Percentiles rank a stretch among this genome's conserved stretches.
phyloP scores from a whole-genome alignment of 2,888 invertebrate genomes.

The Neelides folsomi region DNA sequence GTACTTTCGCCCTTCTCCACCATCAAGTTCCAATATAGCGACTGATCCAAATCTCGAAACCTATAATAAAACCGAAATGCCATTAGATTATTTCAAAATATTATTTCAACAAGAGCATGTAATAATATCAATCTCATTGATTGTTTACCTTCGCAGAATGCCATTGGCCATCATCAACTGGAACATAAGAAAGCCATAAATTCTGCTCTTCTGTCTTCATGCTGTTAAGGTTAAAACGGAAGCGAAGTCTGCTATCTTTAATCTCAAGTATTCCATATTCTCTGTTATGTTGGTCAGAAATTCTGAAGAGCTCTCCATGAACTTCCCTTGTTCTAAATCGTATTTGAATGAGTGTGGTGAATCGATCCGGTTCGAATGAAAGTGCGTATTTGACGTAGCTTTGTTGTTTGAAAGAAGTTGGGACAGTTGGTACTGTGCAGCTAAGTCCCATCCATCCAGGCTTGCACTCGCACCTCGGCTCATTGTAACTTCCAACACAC shows the following conservation, averaged over 20 bases:
- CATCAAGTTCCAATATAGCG: conserved; percentile 81
- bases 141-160: conserved; percentile 60
- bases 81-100: too few species aligned
- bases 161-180: conserved; percentile 93
- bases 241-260: conserved; percentile 74
- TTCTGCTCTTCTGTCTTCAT: conserved; percentile 77
- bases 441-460: conserved; percentile 90
- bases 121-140: neutral
- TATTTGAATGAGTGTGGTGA: conserved; percentile 81
- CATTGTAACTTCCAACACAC: conserved; percentile 78
- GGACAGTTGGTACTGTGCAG: conserved; percentile 70
- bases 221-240: conserved; percentile 85
- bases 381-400: conserved; percentile 95
- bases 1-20: conserved; percentile 84
- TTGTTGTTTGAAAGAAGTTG: conserved; percentile 81
- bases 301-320: conserved; percentile 83
- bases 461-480: conserved; percentile 67
- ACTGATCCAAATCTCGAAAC: conserved; percentile 26
- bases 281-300: conserved; percentile 83
- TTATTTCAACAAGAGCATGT: too few species aligned
- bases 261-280: conserved; percentile 88
- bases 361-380: conserved; percentile 83
- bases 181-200: conserved; percentile 75
- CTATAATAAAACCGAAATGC: too few species aligned
- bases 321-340: conserved; percentile 86